Percentiles rank a stretch among this genome's conserved stretches.
These are phyloP conservation scores for Ormia ochracea DNA, from an alignment of 2,888 invertebrate genomes.

Conservation along the genomic window DNA sequence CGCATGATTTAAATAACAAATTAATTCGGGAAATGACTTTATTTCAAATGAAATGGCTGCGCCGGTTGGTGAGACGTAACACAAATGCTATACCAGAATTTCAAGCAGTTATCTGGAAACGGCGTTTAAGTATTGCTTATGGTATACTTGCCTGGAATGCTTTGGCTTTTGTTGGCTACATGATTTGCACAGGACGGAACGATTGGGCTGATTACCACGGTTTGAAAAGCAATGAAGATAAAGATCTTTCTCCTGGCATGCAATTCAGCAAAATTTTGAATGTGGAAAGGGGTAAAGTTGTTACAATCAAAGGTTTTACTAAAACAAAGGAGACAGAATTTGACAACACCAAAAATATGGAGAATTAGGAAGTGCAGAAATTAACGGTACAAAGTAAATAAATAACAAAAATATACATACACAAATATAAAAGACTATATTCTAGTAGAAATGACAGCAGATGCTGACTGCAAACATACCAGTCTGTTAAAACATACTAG, in stretches of 20 bases:
- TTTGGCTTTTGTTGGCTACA: constrained; percentile 81
- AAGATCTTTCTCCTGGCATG: constrained; percentile 78
- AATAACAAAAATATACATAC: not conserved
- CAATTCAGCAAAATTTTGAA: constrained; percentile 71
- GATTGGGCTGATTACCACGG: constrained; percentile 84
- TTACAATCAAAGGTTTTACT: constrained; percentile 71
- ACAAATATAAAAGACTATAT: too few species aligned
- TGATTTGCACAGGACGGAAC: constrained; percentile 79
- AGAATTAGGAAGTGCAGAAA: not conserved
- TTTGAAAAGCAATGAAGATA: constrained; percentile 81
- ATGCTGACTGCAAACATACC: not conserved
- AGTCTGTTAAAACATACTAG: too few species aligned
- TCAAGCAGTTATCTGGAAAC: constrained; percentile 80
- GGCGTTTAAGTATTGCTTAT: constrained; percentile 81
- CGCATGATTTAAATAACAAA: not conserved
- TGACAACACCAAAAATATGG: constrained; percentile 63
- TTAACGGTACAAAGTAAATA: not conserved
- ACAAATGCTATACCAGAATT: constrained; percentile 78
- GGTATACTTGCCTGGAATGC: constrained; percentile 85
- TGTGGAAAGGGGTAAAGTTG: constrained; percentile 74
- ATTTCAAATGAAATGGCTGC: constrained; percentile 78
- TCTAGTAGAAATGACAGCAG: too few species aligned
- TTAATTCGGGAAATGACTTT: constrained; percentile 70
- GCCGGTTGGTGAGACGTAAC: constrained; percentile 77
- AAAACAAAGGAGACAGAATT: constrained; percentile 71